Evolutionary conservation across 2,888 invertebrate species (phyloP), one percentile per base, ranked within the genome.

Genomic region (Pemphredon lugubris): DNA sequence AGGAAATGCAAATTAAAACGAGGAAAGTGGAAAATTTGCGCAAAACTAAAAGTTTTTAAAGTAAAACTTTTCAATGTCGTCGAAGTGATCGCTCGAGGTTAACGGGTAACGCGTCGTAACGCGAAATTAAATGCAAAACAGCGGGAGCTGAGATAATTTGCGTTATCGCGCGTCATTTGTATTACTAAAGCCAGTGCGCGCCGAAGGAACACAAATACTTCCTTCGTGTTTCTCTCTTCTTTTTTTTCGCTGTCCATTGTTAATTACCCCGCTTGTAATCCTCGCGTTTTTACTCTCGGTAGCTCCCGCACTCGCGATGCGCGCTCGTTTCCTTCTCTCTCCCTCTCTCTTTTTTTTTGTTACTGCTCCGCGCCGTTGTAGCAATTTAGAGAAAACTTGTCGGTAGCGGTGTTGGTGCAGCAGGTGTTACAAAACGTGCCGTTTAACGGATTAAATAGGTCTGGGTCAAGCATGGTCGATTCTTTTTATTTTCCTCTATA

Each of bases 381-480:
- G 34, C 40, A 64, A 75, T 75, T 71, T 67, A 26, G 45, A 47
- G 67, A 54, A 60, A 57, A 39, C 34, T 57, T 51, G 60, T 60
- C 55, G 26, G 23, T 16, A 16, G 45, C 13, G 13, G 32, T n/a
- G 60, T 64, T 48, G 13, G 32, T n/a, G 60, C 68, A 53, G 60
- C 77, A 58, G 59, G 48, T 72, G 59, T 67, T 64, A 58, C 59
- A 60, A 69, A 64, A 55, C 34, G 51, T 32, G 45, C 34, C 64
- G 57, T 61, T 66, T 42, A 77, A 73, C 57, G 66, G 69, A 69
- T 77, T 77, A 77, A 77, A 77, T 39, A 58, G 77, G 72, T 70
- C 70, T 73, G 60, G 66, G 60, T 73, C 69, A 73, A 47, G 48
- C 45, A 26, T 40, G 54, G 26, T 47, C 47, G 44, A 21, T 50